A percentile compares a stretch with the other conserved stretches of the same genome.
Evolutionary conservation across 2,888 invertebrate species (phyloP).

Genomic region (Phalera bucephala): DNA sequence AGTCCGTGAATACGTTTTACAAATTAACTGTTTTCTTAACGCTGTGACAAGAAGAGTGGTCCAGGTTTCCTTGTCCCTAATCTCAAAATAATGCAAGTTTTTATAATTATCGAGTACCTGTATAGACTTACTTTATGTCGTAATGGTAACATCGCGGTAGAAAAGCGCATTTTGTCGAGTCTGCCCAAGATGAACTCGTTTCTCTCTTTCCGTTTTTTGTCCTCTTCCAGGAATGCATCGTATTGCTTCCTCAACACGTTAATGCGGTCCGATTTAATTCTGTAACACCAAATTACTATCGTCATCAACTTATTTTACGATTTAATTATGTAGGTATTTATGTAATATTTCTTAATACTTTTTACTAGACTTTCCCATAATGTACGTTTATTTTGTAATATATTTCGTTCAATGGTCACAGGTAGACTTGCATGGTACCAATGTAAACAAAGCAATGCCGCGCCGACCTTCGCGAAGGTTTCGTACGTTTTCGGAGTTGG

Average conservation of each 20-base stretch:
- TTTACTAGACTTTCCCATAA: conserved; percentile 67
- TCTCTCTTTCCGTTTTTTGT: conserved; percentile 70
- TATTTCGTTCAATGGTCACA: conserved; percentile 10
- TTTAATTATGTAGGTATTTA: not conserved
- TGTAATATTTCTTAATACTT: conserved; percentile 40
- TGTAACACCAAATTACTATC: conserved; percentile 28
- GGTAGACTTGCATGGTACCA: conserved; percentile 31
- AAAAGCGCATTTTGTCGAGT: conserved; percentile 68
- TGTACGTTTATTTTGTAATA: conserved; percentile 16
- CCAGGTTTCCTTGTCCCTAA: too few relatives aligned
- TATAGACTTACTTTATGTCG: conserved; percentile 45
- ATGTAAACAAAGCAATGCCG: conserved; percentile 70
- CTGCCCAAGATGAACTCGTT: conserved; percentile 71
- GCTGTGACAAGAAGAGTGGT: too few relatives aligned
- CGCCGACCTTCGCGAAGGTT: conserved; percentile 68
- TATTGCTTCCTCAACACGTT: conserved; percentile 67
- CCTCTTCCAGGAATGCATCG: conserved; percentile 72
- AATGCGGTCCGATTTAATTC: conserved; percentile 64
- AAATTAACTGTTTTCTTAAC: too few relatives aligned
- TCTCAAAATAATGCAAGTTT: not conserved
- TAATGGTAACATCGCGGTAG: conserved; percentile 44
- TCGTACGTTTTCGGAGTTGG: conserved; percentile 48
- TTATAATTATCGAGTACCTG: not conserved
- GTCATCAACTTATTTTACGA: not conserved
- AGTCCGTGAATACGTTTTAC: too few relatives aligned